Percentiles rank a stretch among this genome's conserved stretches.
These are phyloP conservation scores for Callionymus lyra DNA, from an alignment of 2,113 vertebrate genomes.

Conservation along the genomic window DNA sequence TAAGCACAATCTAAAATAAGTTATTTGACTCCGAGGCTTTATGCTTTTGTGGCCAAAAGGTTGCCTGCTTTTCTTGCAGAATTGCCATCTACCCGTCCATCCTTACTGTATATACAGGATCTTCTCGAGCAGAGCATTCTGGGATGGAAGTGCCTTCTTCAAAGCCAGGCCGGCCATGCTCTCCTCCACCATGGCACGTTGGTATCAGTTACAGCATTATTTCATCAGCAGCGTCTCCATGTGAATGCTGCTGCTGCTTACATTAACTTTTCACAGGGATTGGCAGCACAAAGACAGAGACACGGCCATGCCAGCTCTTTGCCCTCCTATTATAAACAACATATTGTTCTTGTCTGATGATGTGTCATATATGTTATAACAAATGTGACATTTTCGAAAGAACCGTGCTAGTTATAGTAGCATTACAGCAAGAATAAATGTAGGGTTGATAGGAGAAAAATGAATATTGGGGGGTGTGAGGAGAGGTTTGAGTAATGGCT, in stretches of 20 bases:
- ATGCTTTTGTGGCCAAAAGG: slow-evolving; percentile 32
- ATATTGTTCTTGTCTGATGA: slow-evolving; percentile 50
- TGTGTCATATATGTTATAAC: slow-evolving; percentile 32
- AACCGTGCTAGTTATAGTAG: slow-evolving; percentile 35
- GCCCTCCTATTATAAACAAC: slow-evolving; percentile 32
- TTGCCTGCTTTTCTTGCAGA: slow-evolving; percentile 45
- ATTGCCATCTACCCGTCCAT: slow-evolving; percentile 55
- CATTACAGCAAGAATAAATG: slow-evolving; percentile 31
- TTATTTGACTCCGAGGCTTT: slow-evolving; percentile 13
- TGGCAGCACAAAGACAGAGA: slow-evolving; percentile 62
- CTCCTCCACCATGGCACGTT: slow-evolving; percentile 61
- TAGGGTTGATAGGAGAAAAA: slow-evolving; percentile 37
- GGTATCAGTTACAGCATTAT: slow-evolving; percentile 75
- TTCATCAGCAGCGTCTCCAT: slow-evolving; percentile 73
- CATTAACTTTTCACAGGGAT: slow-evolving; percentile 75
- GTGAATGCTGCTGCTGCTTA: slow-evolving; percentile 61
- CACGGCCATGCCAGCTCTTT: slow-evolving; percentile 42
- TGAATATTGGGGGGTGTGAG: slow-evolving; percentile 28
- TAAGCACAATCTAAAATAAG: slow-evolving; percentile 31
- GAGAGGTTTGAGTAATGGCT: slow-evolving; percentile 51
- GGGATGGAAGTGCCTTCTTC: slow-evolving; percentile 53
- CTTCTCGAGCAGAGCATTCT: slow-evolving; percentile 47
- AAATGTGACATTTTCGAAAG: slow-evolving; percentile 32
- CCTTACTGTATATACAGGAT: slow-evolving; percentile 47
- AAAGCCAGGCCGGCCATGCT: slow-evolving; percentile 51